Base-by-base conservation (phyloP, 2,888 invertebrate genomes). In the Drosophila mimetica region DNA sequence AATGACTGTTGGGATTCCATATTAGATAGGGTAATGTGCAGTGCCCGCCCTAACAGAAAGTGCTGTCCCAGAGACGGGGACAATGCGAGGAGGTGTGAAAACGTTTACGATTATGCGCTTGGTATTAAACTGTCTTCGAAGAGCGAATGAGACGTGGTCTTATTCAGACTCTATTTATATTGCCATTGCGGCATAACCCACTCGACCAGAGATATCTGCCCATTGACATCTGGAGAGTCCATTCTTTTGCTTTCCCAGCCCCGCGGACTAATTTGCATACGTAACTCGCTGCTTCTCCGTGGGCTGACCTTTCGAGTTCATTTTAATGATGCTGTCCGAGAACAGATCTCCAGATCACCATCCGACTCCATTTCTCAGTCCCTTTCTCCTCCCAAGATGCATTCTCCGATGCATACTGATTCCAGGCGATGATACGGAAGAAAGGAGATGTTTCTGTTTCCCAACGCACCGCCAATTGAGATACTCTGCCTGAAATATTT, bases 1-100 rank as follows among this genome's bases (percentile, higher is more conserved):
- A 75, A 86, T 86, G 81, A 84, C 81, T 81, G 81, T 77, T 71
- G 77, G 82, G 81, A 84, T 79, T 60, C 83, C 63, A 80, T 60
- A 77, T 79, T 75, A 86, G 86, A 86, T 86, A 83, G 84, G 72
- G 80, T 72, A 80, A 77, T 79, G 83, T 60, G 50, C 66, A 47
- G 32, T 47, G 46, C 30, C 22, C 53, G 67, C 67, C 54, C 59
- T 48, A 71, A 54, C 74, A 76, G 79, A 69, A 64, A 82, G 79
- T 71, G 70, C 86, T 48, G 48, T 22, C 22, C 22, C 6, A n/a
- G 47, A 16, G 13, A 13, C 1, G 9, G 5, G 9, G 55, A 55
- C 37, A 42, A 39, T 18, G 28, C 18, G 48, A 34, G 42, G 30
- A 52, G 60, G 46, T 58, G 60, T 51, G 50, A 58, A 58, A 70